These are phyloP conservation scores for Orgyia antiqua DNA, from an alignment of 2,888 invertebrate genomes.

Conservation along the genomic window DNA sequence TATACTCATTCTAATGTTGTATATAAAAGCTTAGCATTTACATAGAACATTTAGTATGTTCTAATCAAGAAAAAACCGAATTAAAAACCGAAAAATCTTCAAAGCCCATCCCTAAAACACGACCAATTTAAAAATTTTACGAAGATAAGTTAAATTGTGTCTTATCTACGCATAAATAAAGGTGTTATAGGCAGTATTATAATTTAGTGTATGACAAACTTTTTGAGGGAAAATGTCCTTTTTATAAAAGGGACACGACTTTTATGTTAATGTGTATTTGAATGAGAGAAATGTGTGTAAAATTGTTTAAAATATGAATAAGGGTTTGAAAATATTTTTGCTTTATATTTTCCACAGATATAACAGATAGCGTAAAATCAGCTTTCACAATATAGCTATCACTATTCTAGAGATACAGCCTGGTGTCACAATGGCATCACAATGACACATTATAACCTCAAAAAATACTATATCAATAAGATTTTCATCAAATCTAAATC, in stretches of 20 bases:
- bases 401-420: too few species aligned
- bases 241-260: constrained; percentile 12
- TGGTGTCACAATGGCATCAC: too few species aligned
- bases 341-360: too few species aligned
- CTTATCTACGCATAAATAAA: constrained; percentile 11
- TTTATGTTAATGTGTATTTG: constrained; percentile 19
- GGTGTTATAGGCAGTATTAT: constrained; percentile 12
- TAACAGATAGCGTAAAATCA: too few species aligned
- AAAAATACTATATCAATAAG: too few species aligned
- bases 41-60: too few species aligned
- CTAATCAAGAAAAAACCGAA: too few species aligned
- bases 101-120: constrained; percentile 13
- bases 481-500: too few species aligned
- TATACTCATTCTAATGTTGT: too few species aligned
- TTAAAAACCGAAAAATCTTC: constrained; percentile 8
- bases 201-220: constrained; percentile 20
- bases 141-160: constrained; percentile 16
- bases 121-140: constrained; percentile 9
- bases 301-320: neutral
- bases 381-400: too few species aligned
- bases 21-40: too few species aligned
- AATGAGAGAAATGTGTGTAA: neutral
- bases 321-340: neutral
- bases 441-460: too few species aligned
- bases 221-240: constrained; percentile 22